A percentile compares a stretch with the other conserved stretches of the same genome.
Conservation (phyloP, 2,888 invertebrate genomes). For the Acronicta psi region DNA sequence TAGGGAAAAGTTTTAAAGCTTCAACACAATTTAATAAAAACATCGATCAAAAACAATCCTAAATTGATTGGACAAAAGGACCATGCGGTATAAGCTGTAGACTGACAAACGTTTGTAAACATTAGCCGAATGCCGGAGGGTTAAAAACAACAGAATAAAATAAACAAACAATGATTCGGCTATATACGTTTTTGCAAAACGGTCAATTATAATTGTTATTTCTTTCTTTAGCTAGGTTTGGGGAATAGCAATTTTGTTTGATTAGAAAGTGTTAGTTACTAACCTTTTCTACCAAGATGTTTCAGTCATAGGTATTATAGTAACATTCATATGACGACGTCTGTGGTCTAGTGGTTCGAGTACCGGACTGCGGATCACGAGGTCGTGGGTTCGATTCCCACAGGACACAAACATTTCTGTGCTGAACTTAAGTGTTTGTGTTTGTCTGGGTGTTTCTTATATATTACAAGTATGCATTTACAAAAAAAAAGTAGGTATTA, state of each 20-base stretch:
- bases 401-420: no score
- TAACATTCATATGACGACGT: no score
- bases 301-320: no score
- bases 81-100: conserved; percentile 12
- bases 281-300: conserved; percentile 22
- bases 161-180: conserved; percentile 4
- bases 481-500: no score
- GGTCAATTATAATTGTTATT: not conserved
- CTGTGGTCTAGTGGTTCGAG: no score
- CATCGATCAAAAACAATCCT: conserved; percentile 6
- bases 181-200: not conserved
- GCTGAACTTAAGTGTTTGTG: no score
- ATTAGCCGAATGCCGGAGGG: conserved; percentile 5
- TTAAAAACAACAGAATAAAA: conserved; percentile 16
- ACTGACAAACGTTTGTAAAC: conserved; percentile 17
- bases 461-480: no score
- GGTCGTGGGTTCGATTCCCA: no score
- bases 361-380: no score
- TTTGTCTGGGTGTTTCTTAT: no score
- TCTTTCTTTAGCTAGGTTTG: conserved; percentile 13
- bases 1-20: no score
- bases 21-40: no score
- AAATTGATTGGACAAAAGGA: conserved; percentile 21
- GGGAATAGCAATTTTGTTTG: conserved; percentile 32
- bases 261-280: conserved; percentile 31